Evolutionary conservation across 1,140 invertebrate genomes (phyloP), one percentile per base, ranked within the genome.

Genomic region (Phenacoccus solenopsis): DNA sequence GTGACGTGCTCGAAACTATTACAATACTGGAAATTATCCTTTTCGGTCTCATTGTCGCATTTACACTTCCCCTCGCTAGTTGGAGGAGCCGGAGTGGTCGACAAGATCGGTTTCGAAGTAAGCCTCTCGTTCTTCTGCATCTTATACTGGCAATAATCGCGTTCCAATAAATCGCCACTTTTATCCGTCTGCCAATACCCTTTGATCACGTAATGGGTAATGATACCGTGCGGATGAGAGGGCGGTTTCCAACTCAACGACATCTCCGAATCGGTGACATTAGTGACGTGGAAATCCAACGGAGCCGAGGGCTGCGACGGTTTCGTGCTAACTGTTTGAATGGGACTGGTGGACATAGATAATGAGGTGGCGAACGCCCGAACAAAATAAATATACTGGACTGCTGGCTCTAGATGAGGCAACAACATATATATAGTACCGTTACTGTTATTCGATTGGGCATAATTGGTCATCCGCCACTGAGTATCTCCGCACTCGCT

Each of bases 331-430:
- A 95, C 90, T 78, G 91, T 93, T 24, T 85, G 80, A 2, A 96
- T 86, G 12, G 84, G 77, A 78, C 90, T 94, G 74, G 88, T 87
- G 1, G 85, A 88, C 13, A 88, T 88, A 24, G 81, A 84, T 59
- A 70, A 71, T 22, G 72, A 25, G 67, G 94, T 88, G 0, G 90
- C 94, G 74, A 88, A 90, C 0, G 93, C 94, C 77, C 91, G 90
- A 0, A 96, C 87, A 79, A 94, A 96, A 70, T 88, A 86, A 0
- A 91, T 92, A 79, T 97, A 97, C 68, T 87, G 85, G 0, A 92
- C 95, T 77, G 84, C 93, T 0, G 93, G 89, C 73, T 87, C 85
- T 9, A 96, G 80, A 10, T 82, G 78, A 0, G 80, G 78, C 16
- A 94, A 35, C 0, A 70, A 3, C 27, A 25, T 24, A 22, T 67